phyloP scores from a whole-genome alignment of 2,888 invertebrate species.

The Melieria omissa region DNA sequence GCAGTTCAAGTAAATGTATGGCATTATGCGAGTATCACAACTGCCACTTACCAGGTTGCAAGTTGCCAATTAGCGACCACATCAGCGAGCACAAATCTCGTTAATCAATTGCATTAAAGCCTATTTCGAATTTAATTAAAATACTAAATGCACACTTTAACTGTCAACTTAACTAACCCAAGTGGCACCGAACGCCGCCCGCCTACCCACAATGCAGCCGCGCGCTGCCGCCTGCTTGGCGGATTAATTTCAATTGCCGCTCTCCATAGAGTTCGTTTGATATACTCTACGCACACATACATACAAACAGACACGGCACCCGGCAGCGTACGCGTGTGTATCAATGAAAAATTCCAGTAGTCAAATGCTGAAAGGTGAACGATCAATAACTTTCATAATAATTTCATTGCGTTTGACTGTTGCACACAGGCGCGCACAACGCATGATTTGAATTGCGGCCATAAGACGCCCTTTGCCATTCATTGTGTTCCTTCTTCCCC shows the following conservation, averaged over 20 bases:
- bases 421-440: too few species aligned
- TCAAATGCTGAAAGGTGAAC: conserved; percentile 17
- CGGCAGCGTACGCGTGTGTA: not conserved
- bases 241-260: conserved; percentile 19
- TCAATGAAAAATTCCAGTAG: conserved; percentile 3
- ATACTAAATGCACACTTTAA: conserved; percentile 16
- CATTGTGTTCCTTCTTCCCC: too few species aligned
- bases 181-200: not conserved
- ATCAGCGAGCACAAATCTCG: not conserved
- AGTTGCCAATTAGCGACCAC: not conserved
- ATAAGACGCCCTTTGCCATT: too few species aligned
- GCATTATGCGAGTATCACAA: too few species aligned
- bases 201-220: too few species aligned
- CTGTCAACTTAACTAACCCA: conserved; percentile 11
- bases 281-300: not conserved
- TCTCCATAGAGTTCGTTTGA: not conserved
- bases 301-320: not conserved
- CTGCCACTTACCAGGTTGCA: too few species aligned
- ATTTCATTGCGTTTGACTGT: not conserved
- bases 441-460: too few species aligned
- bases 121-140: not conserved
- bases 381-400: conserved; percentile 11
- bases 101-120: conserved; percentile 18
- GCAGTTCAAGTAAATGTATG: too few species aligned
- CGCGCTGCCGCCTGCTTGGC: not conserved